A percentile compares a stretch with the other conserved stretches of the same genome.
Conservation (phyloP, 2,888 invertebrate genomes). For the Acheta domesticus region DNA sequence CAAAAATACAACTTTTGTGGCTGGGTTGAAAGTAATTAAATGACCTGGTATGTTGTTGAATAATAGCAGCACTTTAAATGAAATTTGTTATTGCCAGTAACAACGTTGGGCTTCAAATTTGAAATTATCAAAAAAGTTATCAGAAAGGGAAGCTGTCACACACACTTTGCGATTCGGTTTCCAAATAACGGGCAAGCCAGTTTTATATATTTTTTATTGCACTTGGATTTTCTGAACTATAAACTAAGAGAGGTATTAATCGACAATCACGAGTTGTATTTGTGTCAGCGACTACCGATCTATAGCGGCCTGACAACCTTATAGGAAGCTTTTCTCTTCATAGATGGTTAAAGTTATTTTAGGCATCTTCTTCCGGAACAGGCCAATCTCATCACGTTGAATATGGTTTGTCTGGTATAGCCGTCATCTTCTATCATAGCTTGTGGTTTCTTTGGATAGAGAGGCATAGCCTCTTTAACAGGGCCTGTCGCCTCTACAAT, state of each 20-base stretch:
- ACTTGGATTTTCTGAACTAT: too few relatives aligned
- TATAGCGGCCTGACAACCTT: neutral
- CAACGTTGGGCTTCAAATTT: neutral
- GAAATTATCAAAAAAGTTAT: neutral
- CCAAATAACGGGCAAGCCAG: neutral
- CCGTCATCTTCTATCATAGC: neutral
- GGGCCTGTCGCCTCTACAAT: neutral
- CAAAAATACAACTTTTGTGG: neutral
- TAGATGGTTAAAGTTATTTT: neutral
- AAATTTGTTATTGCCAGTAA: too few relatives aligned
- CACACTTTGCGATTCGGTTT: neutral
- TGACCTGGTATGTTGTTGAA: neutral
- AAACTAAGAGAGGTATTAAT: too few relatives aligned
- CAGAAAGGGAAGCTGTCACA: neutral
- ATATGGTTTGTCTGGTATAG: neutral
- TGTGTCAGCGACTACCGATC: neutral
- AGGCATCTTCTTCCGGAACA: neutral
- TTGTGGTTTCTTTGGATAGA: neutral
- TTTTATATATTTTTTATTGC: neutral
- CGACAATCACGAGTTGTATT: neutral
- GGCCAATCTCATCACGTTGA: conserved; percentile 2
- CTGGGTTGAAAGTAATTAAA: neutral
- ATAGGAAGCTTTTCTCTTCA: neutral
- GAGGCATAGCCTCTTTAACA: neutral
- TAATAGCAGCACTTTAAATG: too few relatives aligned